Conservation (phyloP, 1,140 invertebrate genomes). For the Leptopilina clavipes region DNA sequence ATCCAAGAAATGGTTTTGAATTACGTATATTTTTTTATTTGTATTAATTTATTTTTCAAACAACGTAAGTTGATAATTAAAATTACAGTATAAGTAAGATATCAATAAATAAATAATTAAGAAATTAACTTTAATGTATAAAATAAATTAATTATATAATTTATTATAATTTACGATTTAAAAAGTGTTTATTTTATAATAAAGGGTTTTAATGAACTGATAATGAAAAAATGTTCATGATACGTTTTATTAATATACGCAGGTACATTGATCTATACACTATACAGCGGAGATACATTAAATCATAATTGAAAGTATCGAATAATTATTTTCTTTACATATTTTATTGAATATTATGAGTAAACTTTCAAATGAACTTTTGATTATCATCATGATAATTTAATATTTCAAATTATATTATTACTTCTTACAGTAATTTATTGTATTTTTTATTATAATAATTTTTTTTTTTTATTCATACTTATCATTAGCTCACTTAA, state of each 20-base stretch:
- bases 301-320: slow-evolving; percentile 11
- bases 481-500: background rate
- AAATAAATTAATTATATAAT: no score
- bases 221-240: slow-evolving; percentile 25
- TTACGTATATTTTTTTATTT: background rate
- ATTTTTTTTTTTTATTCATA: background rate
- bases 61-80: no score
- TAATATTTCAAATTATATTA: background rate
- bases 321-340: background rate
- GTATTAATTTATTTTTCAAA: background rate
- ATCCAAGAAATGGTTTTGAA: background rate
- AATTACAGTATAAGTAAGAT: no score
- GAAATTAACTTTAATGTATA: no score
- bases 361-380: background rate
- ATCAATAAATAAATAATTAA: no score
- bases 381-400: background rate
- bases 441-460: background rate
- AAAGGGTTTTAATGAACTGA: background rate
- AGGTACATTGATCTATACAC: slow-evolving; percentile 49
- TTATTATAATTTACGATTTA: no score
- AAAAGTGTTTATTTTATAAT: no score
- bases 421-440: background rate
- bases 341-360: background rate
- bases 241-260: slow-evolving; percentile 44
- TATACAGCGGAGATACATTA: slow-evolving; percentile 36